phyloP scores from a whole-genome alignment of 92 coral and sea anemone genomes.

The Phenganax subtilis region DNA sequence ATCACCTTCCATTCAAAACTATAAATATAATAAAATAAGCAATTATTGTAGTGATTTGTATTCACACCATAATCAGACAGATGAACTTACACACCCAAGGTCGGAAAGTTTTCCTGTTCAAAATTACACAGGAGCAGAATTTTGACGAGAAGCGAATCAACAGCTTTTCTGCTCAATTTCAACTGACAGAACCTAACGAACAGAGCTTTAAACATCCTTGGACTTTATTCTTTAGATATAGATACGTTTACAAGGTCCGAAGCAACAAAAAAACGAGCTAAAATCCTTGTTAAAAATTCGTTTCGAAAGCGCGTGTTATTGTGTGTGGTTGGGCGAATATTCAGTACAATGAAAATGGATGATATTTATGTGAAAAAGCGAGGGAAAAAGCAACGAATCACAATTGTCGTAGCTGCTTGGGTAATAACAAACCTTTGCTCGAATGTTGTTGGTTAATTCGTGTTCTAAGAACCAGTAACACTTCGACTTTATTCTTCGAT shows the following conservation, averaged over 20 bases:
- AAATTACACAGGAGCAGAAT: background rate
- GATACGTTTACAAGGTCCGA: background rate
- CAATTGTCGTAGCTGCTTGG: constrained; percentile 99
- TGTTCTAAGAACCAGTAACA: constrained; percentile 98
- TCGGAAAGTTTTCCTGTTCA: background rate
- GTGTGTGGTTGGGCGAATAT: background rate
- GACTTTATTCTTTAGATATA: background rate
- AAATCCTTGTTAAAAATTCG: constrained; percentile 47
- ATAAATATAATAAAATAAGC: background rate
- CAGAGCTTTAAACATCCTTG: background rate
- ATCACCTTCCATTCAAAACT: constrained; percentile 23
- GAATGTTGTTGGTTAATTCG: constrained; percentile 98
- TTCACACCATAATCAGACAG: too few relatives aligned
- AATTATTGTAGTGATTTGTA: background rate
- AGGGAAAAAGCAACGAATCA: constrained; percentile 78
- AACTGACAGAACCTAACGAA: background rate
- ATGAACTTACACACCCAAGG: background rate
- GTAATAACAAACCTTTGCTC: constrained; percentile 99
- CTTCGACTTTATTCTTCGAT: constrained; percentile 94
- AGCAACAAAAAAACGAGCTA: constrained; percentile 21
- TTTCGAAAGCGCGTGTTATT: constrained; percentile 29
- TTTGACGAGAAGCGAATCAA: background rate
- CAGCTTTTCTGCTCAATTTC: background rate
- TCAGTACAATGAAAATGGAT: constrained; percentile 22
- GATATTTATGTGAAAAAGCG: constrained; percentile 56